Percentiles rank a stretch among this genome's conserved stretches.
These are phyloP conservation scores for Centruroides sculpturatus DNA, from an alignment of 1,140 invertebrate species.

Conservation along the genomic window DNA sequence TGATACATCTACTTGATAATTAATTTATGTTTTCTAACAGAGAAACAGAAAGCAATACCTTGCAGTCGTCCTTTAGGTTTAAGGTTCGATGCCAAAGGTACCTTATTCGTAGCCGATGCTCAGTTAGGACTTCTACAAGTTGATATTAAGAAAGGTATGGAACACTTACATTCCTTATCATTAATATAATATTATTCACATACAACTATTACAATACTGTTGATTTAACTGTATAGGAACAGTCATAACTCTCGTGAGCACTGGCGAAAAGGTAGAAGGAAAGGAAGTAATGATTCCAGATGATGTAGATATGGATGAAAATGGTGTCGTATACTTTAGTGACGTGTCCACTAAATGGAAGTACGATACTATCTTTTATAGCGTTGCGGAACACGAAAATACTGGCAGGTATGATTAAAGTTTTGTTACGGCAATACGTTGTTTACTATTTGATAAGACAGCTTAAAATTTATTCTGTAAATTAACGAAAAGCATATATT, in stretches of 20 bases:
- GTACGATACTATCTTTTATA: slow-evolving; percentile 44
- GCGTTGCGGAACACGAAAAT: slow-evolving; percentile 42
- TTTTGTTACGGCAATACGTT: no score
- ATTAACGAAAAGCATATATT: no score
- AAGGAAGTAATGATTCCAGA: slow-evolving; percentile 25
- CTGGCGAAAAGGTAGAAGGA: slow-evolving; percentile 21
- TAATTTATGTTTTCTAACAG: no score
- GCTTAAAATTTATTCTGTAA: no score
- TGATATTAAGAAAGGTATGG: slow-evolving; percentile 7
- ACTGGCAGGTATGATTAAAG: slow-evolving; percentile 49
- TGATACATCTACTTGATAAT: no score
- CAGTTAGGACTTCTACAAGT: slow-evolving; percentile 45
- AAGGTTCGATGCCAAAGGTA: slow-evolving; percentile 44
- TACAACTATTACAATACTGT: not conserved
- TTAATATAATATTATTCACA: no score
- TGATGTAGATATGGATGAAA: slow-evolving; percentile 45
- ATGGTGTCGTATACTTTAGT: slow-evolving; percentile 64
- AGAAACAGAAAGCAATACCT: slow-evolving; percentile 25
- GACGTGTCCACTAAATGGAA: slow-evolving; percentile 48
- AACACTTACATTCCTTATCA: no score
- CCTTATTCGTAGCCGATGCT: slow-evolving; percentile 55
- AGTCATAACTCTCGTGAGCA: slow-evolving; percentile 22
- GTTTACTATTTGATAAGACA: no score
- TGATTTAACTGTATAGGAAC: slow-evolving; percentile 22
- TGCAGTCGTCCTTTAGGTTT: slow-evolving; percentile 72